Evolutionary conservation across 2,113 vertebrate species (phyloP).

Genomic region (Hemicordylus capensis): DNA sequence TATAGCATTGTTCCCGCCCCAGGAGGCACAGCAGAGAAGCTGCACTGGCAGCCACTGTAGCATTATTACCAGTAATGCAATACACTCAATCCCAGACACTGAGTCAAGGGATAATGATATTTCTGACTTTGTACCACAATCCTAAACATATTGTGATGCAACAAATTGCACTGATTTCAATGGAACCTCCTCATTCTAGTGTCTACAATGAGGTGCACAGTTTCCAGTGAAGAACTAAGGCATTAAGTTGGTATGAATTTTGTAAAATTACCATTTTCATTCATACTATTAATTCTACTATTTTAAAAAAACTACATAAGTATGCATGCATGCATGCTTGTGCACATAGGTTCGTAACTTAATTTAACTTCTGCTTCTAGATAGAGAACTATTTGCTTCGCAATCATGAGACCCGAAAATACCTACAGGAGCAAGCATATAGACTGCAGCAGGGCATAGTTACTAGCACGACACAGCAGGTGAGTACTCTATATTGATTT

Average conservation of each 20-base stretch:
- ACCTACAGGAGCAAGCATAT: slow-evolving; percentile 95
- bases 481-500: slow-evolving; percentile 44
- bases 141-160: not conserved
- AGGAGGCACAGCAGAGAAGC: no score
- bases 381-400: slow-evolving; percentile 97
- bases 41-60: no score
- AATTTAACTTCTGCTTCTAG: slow-evolving; percentile 70
- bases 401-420: slow-evolving; percentile 95
- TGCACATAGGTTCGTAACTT: not conserved
- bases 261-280: not conserved
- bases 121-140: not conserved
- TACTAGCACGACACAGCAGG: slow-evolving; percentile 96
- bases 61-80: no score
- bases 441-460: slow-evolving; percentile 96
- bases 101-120: not conserved
- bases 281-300: not conserved
- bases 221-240: not conserved
- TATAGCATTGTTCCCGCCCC: no score
- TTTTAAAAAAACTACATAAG: not conserved
- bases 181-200: not conserved
- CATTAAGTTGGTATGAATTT: not conserved
- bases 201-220: not conserved
- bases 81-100: no score
- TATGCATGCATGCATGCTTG: not conserved
- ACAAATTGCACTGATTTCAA: not conserved